Conservation (phyloP, 2,888 invertebrate genomes). For the Catocala nupta region DNA sequence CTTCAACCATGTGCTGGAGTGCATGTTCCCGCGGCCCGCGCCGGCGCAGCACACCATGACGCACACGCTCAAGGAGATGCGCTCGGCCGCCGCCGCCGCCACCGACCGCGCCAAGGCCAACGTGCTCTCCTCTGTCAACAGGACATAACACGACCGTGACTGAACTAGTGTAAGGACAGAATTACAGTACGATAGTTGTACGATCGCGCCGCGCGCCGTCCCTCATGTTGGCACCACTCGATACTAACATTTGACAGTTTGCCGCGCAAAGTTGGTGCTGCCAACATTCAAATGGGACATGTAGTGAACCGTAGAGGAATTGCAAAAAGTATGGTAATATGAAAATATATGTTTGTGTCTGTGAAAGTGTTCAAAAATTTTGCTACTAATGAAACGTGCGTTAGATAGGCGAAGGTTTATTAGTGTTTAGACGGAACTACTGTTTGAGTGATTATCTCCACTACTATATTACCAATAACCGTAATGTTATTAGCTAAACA, state of each 20-base stretch:
- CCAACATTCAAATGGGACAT: not conserved
- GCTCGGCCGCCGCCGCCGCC: conserved; percentile 93
- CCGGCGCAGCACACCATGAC: conserved; percentile 52
- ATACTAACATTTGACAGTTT: no score
- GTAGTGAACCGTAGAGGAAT: no score
- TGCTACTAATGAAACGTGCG: no score
- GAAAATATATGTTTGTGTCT: not conserved
- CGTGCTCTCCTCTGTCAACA: conserved; percentile 82
- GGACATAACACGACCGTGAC: conserved; percentile 67
- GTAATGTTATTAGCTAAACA: no score
- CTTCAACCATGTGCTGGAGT: conserved; percentile 93
- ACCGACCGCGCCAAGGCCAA: conserved; percentile 92
- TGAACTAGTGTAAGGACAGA: conserved; percentile 27
- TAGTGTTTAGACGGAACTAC: no score
- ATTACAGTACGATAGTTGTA: not conserved
- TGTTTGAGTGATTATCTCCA: no score
- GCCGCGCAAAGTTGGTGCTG: not conserved
- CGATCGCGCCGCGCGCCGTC: not conserved
- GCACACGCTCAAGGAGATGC: conserved; percentile 87
- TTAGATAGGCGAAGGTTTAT: no score
- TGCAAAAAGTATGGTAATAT: no score
- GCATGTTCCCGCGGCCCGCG: conserved; percentile 89
- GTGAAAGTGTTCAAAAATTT: no score
- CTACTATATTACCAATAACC: no score
- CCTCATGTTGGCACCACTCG: not conserved